phyloP scores from a whole-genome alignment of 2,113 vertebrate genomes.

The Psilopsiagon aurifrons region DNA sequence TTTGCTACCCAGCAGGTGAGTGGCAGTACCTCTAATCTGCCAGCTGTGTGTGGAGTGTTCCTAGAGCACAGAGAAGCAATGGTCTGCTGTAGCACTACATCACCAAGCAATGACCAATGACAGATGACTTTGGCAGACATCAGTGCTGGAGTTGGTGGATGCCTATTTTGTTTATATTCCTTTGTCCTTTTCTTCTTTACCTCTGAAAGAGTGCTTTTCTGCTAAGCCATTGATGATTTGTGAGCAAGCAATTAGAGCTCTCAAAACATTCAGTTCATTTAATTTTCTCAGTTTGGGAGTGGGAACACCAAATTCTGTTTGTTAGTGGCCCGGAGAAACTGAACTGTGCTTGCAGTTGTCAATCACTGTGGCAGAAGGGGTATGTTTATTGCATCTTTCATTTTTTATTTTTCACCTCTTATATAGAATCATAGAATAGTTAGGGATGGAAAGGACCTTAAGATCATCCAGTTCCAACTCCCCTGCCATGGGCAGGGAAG shows the following conservation, averaged over 20 bases:
- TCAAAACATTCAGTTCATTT: background rate
- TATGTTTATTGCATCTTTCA: background rate
- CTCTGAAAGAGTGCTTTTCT: background rate
- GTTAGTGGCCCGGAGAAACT: background rate
- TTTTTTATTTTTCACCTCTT: background rate
- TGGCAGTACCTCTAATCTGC: background rate
- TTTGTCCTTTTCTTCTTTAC: background rate
- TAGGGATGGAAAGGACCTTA: no score
- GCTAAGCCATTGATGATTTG: background rate
- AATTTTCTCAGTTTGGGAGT: background rate
- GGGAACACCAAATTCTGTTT: background rate
- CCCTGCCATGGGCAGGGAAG: no score
- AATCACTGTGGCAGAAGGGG: background rate
- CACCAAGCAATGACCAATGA: background rate
- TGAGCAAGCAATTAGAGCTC: background rate
- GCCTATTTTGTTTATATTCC: background rate
- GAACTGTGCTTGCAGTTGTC: background rate
- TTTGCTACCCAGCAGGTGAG: background rate
- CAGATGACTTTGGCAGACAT: background rate
- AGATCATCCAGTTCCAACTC: no score
- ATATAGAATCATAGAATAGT: background rate
- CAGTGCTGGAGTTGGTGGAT: background rate
- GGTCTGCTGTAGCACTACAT: background rate
- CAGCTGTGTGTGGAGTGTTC: background rate
- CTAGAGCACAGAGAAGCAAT: background rate